Conservation (phyloP, 2,888 invertebrate genomes). For the Macrophya annulata region DNA sequence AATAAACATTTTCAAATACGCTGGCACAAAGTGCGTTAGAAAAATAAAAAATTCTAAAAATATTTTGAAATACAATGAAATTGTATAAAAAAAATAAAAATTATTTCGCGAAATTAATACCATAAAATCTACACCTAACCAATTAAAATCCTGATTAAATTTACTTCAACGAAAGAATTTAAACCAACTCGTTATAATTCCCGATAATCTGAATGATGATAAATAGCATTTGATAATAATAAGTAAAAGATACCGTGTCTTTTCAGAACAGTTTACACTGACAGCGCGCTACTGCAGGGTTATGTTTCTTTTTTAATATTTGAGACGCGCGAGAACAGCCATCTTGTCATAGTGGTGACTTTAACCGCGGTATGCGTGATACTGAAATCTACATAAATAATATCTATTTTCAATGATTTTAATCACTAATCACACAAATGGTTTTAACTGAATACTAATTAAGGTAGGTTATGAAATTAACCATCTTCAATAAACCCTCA, state of each 20-base stretch:
- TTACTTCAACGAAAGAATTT: neutral
- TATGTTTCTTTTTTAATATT: neutral
- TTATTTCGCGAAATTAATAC: too few species aligned
- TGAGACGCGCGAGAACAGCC: slow-evolving; percentile 42
- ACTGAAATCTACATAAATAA: neutral
- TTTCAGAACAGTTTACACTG: neutral
- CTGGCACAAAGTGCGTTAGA: too few species aligned
- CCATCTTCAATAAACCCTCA: neutral
- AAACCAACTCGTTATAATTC: neutral
- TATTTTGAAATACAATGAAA: too few species aligned
- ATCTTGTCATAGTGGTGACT: slow-evolving; percentile 29
- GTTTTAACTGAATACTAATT: neutral
- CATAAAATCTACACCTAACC: too few species aligned
- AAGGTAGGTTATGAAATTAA: neutral
- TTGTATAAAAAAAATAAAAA: too few species aligned
- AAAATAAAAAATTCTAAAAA: neutral
- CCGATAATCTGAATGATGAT: neutral
- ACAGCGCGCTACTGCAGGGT: neutral
- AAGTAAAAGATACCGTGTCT: neutral
- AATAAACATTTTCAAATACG: neutral
- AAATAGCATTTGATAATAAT: neutral
- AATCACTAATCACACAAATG: neutral
- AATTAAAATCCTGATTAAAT: neutral
- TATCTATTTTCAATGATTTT: neutral
- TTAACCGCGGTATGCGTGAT: neutral